Evolutionary conservation across 1,140 invertebrate genomes (phyloP).

Genomic region (Cotesia chilonis): DNA sequence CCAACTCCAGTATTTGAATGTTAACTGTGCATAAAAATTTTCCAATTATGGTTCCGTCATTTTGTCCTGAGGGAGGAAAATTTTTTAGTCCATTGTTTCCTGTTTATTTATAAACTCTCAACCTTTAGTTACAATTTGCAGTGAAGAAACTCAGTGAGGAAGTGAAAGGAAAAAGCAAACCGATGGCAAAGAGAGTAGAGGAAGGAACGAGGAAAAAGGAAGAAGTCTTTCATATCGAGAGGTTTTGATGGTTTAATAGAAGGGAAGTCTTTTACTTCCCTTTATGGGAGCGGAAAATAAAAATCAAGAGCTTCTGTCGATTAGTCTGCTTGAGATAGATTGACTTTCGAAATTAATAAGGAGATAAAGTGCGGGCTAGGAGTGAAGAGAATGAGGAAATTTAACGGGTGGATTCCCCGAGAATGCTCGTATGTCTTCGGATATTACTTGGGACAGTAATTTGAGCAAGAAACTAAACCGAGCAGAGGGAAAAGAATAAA

Average conservation of each 20-base stretch:
- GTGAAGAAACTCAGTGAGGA: too few relatives aligned
- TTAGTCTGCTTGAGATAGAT: not conserved
- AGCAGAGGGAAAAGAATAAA: not conserved
- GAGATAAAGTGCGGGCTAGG: conserved; percentile 20
- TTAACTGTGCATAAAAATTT: not conserved
- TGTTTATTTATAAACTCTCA: too few relatives aligned
- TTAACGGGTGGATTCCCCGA: conserved; percentile 9
- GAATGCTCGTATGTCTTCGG: conserved; percentile 24
- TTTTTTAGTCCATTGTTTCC: too few relatives aligned
- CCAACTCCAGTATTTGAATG: not conserved
- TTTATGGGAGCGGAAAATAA: not conserved
- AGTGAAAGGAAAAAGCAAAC: too few relatives aligned
- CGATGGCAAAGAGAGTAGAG: too few relatives aligned
- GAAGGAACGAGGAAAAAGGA: too few relatives aligned
- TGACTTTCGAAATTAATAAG: conserved; percentile 24
- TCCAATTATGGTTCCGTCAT: not conserved
- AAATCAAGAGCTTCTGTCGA: not conserved
- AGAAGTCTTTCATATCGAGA: too few relatives aligned
- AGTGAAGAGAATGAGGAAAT: conserved; percentile 2
- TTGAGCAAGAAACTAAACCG: not conserved
- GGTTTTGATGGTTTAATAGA: not conserved
- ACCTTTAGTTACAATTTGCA: too few relatives aligned
- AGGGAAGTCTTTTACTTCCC: not conserved
- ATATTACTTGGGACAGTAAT: conserved; percentile 33
- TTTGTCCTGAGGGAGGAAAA: not conserved